Conservation (phyloP, 2,113 vertebrate genomes). For the Thermophis baileyi region DNA sequence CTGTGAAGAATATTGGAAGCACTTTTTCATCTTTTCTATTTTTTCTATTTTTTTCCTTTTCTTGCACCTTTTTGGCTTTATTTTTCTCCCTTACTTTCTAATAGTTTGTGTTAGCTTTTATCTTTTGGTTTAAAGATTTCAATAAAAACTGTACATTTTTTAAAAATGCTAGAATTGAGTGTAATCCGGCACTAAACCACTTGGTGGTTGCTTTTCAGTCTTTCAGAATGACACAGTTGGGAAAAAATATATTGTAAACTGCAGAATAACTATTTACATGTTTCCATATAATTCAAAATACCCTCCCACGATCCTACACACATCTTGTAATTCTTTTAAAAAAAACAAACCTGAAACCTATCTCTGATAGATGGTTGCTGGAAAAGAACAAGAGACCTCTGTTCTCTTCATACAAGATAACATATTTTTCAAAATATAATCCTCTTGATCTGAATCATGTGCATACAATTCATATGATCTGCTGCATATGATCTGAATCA, state of each 20-base stretch:
- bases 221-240: slow-evolving; percentile 64
- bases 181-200: slow-evolving; percentile 64
- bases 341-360: background rate
- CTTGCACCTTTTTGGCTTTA: background rate
- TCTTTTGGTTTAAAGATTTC: background rate
- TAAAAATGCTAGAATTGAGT: slow-evolving; percentile 67
- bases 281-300: slow-evolving; percentile 65
- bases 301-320: slow-evolving; percentile 69
- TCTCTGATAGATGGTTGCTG: slow-evolving; percentile 63
- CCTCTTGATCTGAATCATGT: background rate
- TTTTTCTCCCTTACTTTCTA: background rate
- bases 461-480: background rate
- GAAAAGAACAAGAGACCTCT: slow-evolving; percentile 58
- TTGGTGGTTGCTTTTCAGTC: slow-evolving; percentile 69
- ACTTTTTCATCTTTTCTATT: background rate
- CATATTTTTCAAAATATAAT: slow-evolving; percentile 15
- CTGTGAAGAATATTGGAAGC: background rate
- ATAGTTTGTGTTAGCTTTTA: background rate
- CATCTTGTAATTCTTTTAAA: background rate
- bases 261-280: slow-evolving; percentile 63
- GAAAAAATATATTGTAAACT: slow-evolving; percentile 64
- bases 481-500: background rate
- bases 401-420: slow-evolving; percentile 62
- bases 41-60: background rate
- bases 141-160: background rate